Evolutionary conservation across 2,113 vertebrate genomes (phyloP), one percentile per base, ranked within the genome.

Genomic region (Gallinago media): DNA sequence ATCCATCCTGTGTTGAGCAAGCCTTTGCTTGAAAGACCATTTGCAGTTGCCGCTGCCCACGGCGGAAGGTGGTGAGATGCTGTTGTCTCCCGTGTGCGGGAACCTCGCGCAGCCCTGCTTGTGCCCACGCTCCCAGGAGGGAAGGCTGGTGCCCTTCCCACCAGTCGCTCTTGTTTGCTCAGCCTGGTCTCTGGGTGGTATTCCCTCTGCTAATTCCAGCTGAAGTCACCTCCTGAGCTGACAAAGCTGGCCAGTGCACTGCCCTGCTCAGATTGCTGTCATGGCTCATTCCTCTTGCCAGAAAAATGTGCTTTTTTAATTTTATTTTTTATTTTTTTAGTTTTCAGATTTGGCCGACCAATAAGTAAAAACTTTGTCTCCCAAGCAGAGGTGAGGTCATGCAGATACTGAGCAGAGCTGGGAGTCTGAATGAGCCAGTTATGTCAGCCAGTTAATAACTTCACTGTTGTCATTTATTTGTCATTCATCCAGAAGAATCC

Each of bases 401-500:
- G 61, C 85, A 90, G 72, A 96, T 88, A 95, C 23, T 74, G 79
- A 96, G 61, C 78, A 86, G 88, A 94, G 56, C 85, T 92, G 79
- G 76, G 85, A 86, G 79, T 85, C 50, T 96, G 96, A 94, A 92
- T 61, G 88, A 93, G 90, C 94, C 90, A 96, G 91, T 92, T 96
- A 96, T 96, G 91, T 96, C 95, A 96, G 95, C 44, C 80, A 92
- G 93, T 95, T 96, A 96, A 97, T 97, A 96, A 96, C 72, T 90
- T 96, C 76, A 80, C 92, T 95, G 90, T 92, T 97, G 96, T 96
- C 92, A 93, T 92, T 95, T 96, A 96, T 97, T 97, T 96, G 96
- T 96, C 92, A 96, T 95, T 97, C 94, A 97, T 97, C 96, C 96
- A 97, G 96, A 96, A 97, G 90, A 96, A 94, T 96, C 95, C 95